Conservation (phyloP, 2,797 vertebrate species). For the Halcyon badia region DNA sequence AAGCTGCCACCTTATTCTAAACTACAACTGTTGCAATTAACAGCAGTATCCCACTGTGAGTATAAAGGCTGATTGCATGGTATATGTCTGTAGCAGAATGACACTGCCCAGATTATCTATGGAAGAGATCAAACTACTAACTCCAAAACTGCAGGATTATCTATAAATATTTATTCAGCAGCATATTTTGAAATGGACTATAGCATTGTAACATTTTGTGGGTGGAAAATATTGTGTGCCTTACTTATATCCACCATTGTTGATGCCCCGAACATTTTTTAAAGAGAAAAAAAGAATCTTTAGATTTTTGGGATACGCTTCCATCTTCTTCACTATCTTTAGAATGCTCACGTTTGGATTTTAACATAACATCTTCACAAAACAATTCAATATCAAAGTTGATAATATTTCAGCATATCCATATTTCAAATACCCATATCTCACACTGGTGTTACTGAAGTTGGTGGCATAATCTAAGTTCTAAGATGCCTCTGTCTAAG, state of each 20-base stretch:
- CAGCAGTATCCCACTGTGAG: constrained; percentile 23
- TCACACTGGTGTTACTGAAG: background rate
- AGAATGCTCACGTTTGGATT: background rate
- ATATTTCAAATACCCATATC: background rate
- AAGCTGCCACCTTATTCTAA: constrained; percentile 25
- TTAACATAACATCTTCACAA: background rate
- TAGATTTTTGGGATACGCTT: background rate
- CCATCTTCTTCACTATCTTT: background rate
- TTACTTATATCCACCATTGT: background rate
- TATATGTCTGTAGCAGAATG: background rate
- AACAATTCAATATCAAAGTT: background rate
- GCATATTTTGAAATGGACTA: background rate
- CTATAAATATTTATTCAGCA: background rate
- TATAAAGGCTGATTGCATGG: background rate
- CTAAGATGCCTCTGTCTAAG: background rate
- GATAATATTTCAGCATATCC: background rate
- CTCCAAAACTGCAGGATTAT: background rate
- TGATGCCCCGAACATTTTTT: background rate
- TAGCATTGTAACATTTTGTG: background rate
- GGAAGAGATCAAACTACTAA: background rate
- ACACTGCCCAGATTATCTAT: background rate
- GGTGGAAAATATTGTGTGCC: background rate
- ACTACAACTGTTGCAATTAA: constrained; percentile 54
- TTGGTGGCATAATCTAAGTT: background rate
- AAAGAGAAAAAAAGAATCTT: background rate